Conservation (phyloP, 2,888 invertebrate species). For the Synergus umbraculus region DNA sequence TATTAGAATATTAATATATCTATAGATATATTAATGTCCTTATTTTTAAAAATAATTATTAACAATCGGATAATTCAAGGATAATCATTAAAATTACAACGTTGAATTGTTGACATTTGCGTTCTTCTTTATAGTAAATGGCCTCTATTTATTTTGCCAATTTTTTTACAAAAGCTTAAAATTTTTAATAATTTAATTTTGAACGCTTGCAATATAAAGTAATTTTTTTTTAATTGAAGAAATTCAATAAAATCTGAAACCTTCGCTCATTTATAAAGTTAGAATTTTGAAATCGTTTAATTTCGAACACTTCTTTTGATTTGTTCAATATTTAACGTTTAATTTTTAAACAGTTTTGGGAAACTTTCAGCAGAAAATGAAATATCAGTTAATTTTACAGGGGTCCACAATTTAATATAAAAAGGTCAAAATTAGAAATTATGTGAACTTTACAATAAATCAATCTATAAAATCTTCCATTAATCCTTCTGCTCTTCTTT, state of each 20-base stretch:
- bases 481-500: not conserved
- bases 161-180: not conserved
- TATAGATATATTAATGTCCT: not conserved
- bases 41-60: conserved; percentile 22
- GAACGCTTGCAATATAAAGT: too few species aligned
- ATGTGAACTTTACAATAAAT: not conserved
- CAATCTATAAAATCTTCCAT: not conserved
- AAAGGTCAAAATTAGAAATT: not conserved
- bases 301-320: too few species aligned
- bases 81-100: not conserved
- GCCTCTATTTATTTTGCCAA: conserved; percentile 42
- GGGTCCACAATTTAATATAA: too few species aligned
- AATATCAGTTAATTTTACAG: too few species aligned
- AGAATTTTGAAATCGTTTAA: too few species aligned
- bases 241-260: too few species aligned
- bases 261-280: too few species aligned
- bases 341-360: too few species aligned
- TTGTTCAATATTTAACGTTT: too few species aligned
- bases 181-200: too few species aligned
- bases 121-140: conserved; percentile 41
- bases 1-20: not conserved
- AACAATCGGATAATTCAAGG: conserved; percentile 37
- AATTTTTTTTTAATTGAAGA: not conserved
- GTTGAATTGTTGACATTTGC: conserved; percentile 48
- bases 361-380: too few species aligned